Percentiles rank a stretch among this genome's conserved stretches.
These are phyloP conservation scores for Xylota sylvarum DNA, from an alignment of 2,888 invertebrate species.

Conservation along the genomic window DNA sequence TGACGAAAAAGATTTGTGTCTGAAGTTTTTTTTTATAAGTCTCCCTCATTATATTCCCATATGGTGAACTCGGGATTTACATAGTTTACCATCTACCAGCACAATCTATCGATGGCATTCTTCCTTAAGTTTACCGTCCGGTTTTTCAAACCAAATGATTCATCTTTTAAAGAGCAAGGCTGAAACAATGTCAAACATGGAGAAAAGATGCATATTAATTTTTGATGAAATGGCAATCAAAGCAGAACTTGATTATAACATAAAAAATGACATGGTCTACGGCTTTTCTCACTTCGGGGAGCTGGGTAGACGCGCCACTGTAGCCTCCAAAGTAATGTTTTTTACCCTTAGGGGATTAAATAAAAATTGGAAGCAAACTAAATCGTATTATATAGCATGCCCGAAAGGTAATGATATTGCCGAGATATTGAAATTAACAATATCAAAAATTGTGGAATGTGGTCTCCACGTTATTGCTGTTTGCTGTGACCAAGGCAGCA, in stretches of 20 bases:
- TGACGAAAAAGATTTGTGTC: constrained; percentile 2
- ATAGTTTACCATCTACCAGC: constrained; percentile 1
- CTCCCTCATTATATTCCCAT: constrained; percentile 6
- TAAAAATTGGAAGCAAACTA: constrained; percentile 28
- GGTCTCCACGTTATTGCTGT: too few relatives aligned
- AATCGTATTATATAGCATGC: constrained; percentile 3
- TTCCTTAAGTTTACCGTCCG: background rate
- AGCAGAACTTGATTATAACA: constrained; percentile 19
- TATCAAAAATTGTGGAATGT: background rate
- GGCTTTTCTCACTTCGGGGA: constrained; percentile 30
- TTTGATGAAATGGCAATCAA: constrained; percentile 41
- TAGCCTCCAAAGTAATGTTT: constrained; percentile 24
- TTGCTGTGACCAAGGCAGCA: too few relatives aligned
- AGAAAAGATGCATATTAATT: constrained; percentile 24
- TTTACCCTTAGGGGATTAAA: too few relatives aligned
- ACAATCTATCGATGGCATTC: constrained; percentile 16
- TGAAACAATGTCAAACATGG: constrained; percentile 20
- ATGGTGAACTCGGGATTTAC: constrained; percentile 1
- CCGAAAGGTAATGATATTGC: constrained; percentile 14
- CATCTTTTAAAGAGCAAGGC: constrained; percentile 2
- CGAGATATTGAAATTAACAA: constrained; percentile 6
- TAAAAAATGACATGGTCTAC: constrained; percentile 12
- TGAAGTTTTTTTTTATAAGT: constrained; percentile 1
- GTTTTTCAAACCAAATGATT: constrained; percentile 3
- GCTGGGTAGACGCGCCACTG: background rate